These are phyloP conservation scores for Plagodis pulveraria DNA, from an alignment of 2,888 invertebrate species.

Conservation along the genomic window DNA sequence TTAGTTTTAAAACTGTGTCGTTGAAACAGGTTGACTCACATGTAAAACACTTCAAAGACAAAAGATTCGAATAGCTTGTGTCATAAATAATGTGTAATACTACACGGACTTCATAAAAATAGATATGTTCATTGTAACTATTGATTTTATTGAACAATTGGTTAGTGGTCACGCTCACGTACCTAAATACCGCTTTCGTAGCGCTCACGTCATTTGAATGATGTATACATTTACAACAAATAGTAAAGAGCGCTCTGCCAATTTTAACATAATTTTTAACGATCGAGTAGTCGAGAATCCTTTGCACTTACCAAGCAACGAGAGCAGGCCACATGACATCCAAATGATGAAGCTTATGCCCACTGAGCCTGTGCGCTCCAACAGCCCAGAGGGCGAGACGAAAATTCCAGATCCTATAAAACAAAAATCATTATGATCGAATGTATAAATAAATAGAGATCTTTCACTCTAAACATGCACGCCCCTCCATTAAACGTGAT, in stretches of 20 bases:
- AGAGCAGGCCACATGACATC: constrained; percentile 96
- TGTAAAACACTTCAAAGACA: no score
- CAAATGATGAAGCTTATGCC: constrained; percentile 97
- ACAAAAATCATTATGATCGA: constrained; percentile 18
- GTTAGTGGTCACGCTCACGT: constrained; percentile 24
- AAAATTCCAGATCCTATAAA: constrained; percentile 97
- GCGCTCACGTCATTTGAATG: no score
- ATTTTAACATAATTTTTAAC: constrained; percentile 2
- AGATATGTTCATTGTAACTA: constrained; percentile 33
- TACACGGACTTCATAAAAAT: constrained; percentile 31
- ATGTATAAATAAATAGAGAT: no score
- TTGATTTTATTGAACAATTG: constrained; percentile 40
- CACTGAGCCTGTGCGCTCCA: constrained; percentile 96
- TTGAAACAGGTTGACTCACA: no score
- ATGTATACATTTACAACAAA: no score
- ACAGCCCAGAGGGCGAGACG: constrained; percentile 98
- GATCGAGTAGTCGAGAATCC: constrained; percentile 1
- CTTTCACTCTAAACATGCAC: no score
- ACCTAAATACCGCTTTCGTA: background rate
- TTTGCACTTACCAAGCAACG: constrained; percentile 91
- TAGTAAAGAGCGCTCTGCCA: background rate
- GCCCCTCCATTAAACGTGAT: no score
- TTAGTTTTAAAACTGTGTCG: no score
- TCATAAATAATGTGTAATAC: constrained; percentile 6
- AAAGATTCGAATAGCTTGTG: constrained; percentile 14